phyloP scores from a whole-genome alignment of 1,140 invertebrate genomes.

The Panagrolaimus sp. region DNA sequence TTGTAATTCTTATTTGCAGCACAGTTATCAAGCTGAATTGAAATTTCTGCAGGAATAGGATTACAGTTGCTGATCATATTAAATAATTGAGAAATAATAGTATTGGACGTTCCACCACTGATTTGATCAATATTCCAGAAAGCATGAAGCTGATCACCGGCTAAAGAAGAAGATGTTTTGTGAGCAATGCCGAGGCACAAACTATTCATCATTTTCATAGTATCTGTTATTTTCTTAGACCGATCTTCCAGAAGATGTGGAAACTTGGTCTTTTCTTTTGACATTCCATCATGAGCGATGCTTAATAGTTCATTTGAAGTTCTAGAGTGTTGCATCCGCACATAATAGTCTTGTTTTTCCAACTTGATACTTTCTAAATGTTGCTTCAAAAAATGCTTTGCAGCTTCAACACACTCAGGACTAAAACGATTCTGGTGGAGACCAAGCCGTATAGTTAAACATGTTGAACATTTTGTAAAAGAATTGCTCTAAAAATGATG shows the following conservation, averaged over 20 bases:
- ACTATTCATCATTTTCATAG: background rate
- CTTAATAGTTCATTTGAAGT: background rate
- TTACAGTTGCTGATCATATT: too few species aligned
- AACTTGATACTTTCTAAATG: background rate
- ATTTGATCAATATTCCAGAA: too few species aligned
- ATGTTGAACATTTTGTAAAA: background rate
- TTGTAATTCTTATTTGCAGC: background rate
- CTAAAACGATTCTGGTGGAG: background rate
- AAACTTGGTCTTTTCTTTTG: background rate
- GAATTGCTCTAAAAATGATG: background rate
- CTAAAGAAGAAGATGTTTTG: background rate
- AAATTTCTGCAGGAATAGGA: background rate
- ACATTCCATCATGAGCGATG: background rate
- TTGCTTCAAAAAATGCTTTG: background rate
- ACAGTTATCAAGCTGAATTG: constrained; percentile 5
- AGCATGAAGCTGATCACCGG: too few species aligned
- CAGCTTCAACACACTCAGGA: background rate
- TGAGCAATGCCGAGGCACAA: background rate
- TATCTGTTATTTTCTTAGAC: background rate
- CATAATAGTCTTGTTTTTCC: background rate
- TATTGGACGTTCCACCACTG: too few species aligned
- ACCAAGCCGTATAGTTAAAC: background rate
- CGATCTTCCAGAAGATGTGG: background rate
- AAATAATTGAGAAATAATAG: too few species aligned
- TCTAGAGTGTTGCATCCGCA: background rate